Base-by-base conservation (phyloP, 2,113 vertebrate genomes). In the Orientallactaga bullata region DNA sequence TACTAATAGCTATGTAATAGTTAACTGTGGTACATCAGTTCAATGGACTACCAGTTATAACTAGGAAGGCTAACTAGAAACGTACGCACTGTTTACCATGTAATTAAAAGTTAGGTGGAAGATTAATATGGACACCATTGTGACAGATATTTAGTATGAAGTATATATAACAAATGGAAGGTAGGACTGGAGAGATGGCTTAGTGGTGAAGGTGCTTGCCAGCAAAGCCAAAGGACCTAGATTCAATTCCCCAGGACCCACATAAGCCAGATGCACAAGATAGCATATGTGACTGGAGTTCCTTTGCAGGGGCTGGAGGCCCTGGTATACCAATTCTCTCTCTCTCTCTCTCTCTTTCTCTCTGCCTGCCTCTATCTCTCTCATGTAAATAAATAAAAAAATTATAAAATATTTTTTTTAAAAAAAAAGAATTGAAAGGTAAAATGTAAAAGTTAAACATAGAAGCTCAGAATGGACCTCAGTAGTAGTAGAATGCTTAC, bases 21-120 rank as follows among this genome's bases (percentile, higher is more conserved):
- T n/a, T 63, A 55, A 65, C 2, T 68, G 24, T 17, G 39, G 24
- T 77, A 12, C 6, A 37, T 76, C 15, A 77, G 42, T n/a, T 79
- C 23, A 95, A 39, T 66, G 24, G 39, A 30, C 73, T 63, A 73
- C 5, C 51, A 89, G 2, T 85, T 61, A 35, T 60, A 89, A 74
- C 35, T 65, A 60, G 17, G 28, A 89, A 86, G 12, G 88, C 47
- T 39, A 72, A 76, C 18, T 23, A 77, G 66, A 72, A 74, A 80
- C 28, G 37, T 47, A 85, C 1, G 61, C 78, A 86, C 51, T 91
- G 4, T 76, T 94, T 84, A 35, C 3, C 63, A 66, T 87, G 66
- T 68, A 89, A 66, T 58, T 91, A 37, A 82, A 93, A 91, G 82
- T 68, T 1, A 39, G 21, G 42, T 80, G 89, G 55, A 24, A 92